Base-by-base conservation (phyloP, 2,888 invertebrate genomes). In the Drosophila macrothrix region DNA sequence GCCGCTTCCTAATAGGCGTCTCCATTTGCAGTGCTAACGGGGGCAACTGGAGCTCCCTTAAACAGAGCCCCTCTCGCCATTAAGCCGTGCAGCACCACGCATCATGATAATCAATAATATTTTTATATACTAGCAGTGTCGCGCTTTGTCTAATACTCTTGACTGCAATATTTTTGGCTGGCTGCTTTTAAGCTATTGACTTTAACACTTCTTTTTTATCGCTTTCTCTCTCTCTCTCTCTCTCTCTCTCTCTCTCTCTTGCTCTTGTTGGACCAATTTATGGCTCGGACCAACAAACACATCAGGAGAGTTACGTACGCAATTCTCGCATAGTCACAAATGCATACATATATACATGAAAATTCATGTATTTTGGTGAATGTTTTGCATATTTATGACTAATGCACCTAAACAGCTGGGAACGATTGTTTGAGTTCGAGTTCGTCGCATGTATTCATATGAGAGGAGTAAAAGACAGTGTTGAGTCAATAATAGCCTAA, bases 101-200 rank as follows among this genome's bases (percentile, higher is more conserved):
- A 35, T 29, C 46, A 60, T 39, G 73, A 70, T 75, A 82, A 81
- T 80, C 80, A 80, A 78, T 80, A 78, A 81, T 80, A 80, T 81
- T 78, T 80, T 74, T 80, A 80, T 80, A 78, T 76, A 80, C 54
- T 53, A 33, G 31, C 28, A 28, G 60, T 75, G 72, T 71, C 78
- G 71, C 63, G 78, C 79, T 80, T 77, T 77, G 79, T 79, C 79
- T 74, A 79, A 73, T 77, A 64, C 69, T 76, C 75, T 52, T 46
- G 65, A 22, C 59, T 65, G 65, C 70, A 39, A 74, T 77, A 74
- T 74, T 74, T 78, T 68, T 49, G 80, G 52, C 54, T 67, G 56
- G 58, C 68, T 55, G 76, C 76, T 76, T 72, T 68, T 72, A 65
- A 65, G 62, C 73, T 77, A 39, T 58, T 22, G 12, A 19, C 14